A percentile compares a stretch with the other conserved stretches of the same genome.
phyloP scores from a whole-genome alignment of 2,888 invertebrate species.

The Cyrtodaria siliqua region DNA sequence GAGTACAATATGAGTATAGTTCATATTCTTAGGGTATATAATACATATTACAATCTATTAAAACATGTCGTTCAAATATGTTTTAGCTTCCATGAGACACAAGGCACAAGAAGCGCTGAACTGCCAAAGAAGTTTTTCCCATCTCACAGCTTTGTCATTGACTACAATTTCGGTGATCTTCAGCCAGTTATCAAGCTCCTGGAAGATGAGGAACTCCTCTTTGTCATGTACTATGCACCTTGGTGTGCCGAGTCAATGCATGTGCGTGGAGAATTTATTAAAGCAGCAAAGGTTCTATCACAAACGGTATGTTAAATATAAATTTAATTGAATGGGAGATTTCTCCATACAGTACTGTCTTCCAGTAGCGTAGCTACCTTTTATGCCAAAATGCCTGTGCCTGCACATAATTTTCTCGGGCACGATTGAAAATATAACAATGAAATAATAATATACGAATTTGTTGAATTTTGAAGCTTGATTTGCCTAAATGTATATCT shows the following conservation, averaged over 20 bases:
- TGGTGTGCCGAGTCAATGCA: conserved; percentile 96
- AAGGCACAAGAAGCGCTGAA: conserved; percentile 68
- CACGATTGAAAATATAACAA: too few species aligned
- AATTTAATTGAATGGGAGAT: too few species aligned
- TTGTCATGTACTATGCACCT: conserved; percentile 97
- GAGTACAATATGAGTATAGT: too few species aligned
- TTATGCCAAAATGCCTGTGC: too few species aligned
- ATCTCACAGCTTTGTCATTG: conserved; percentile 90
- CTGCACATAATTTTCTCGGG: too few species aligned
- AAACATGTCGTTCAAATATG: not conserved
- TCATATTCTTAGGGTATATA: too few species aligned
- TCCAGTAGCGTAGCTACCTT: too few species aligned
- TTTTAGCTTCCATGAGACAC: conserved; percentile 76
- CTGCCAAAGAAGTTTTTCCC: conserved; percentile 91
- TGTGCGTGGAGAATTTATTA: conserved; percentile 91
- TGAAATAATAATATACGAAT: too few species aligned
- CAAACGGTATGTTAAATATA: conserved; percentile 91
- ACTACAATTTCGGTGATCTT: conserved; percentile 93
- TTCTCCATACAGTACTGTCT: too few species aligned
- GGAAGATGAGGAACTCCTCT: conserved; percentile 91
- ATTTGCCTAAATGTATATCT: too few species aligned
- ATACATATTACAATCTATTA: too few species aligned
- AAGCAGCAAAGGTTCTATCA: conserved; percentile 90
- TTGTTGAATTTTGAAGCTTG: too few species aligned
- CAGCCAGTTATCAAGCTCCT: conserved; percentile 89